These are phyloP conservation scores for Epizoanthus ramosus DNA, from an alignment of 92 coral and sea anemone species.

Conservation along the genomic window DNA sequence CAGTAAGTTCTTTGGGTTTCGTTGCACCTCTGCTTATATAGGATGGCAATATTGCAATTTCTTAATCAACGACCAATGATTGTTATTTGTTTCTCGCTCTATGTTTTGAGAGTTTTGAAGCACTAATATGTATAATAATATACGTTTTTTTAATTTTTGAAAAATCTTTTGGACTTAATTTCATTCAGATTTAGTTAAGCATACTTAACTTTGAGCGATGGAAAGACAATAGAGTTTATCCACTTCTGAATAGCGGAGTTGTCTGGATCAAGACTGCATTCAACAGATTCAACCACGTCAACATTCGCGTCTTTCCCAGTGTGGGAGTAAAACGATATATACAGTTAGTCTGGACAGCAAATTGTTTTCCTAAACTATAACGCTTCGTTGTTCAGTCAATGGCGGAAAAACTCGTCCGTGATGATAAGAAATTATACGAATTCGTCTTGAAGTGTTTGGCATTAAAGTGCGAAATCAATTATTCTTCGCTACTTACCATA, in stretches of 20 bases:
- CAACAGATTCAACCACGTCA: not conserved
- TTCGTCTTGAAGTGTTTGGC: not conserved
- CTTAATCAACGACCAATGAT: no score
- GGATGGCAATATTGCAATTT: no score
- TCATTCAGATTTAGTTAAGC: slow-evolving; percentile 6
- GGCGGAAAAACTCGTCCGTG: slow-evolving; percentile 7
- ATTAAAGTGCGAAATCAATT: slow-evolving; percentile 5
- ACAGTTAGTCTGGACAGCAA: not conserved
- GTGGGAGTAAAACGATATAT: not conserved
- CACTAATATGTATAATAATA: no score
- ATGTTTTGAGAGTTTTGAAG: no score
- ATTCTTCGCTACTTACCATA: not conserved
- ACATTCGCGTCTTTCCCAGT: no score
- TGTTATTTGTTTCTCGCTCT: no score
- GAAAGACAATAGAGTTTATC: slow-evolving; percentile 15
- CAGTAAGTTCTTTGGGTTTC: no score
- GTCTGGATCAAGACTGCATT: not conserved
- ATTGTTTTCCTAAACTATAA: not conserved
- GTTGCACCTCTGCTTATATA: no score
- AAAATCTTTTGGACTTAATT: not conserved
- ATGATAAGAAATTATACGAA: not conserved
- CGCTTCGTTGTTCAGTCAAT: not conserved
- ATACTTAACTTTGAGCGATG: not conserved
- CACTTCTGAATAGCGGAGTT: slow-evolving; percentile 14
- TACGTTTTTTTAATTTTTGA: not conserved